A percentile compares a stretch with the other conserved stretches of the same genome.
Conservation (phyloP, 92 coral and sea anemone genomes). For the Epizoanthus stellaris region DNA sequence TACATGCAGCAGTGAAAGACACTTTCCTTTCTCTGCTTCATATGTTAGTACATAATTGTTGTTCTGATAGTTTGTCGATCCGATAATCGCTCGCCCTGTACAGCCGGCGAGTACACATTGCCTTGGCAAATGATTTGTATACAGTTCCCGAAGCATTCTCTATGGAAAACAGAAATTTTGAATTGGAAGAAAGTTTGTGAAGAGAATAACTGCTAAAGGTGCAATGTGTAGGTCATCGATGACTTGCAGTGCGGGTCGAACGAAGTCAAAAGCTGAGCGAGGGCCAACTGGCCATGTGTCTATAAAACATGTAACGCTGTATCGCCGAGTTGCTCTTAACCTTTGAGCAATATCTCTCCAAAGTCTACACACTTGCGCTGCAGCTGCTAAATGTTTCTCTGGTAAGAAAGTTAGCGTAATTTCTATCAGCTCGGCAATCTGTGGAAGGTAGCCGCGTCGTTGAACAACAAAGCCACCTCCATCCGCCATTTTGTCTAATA, state of each 20-base stretch:
- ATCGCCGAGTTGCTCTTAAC: conserved; percentile 66
- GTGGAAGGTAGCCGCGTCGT: not conserved
- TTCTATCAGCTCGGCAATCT: conserved; percentile 67
- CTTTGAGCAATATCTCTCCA: conserved; percentile 73
- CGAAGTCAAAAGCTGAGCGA: conserved; percentile 34
- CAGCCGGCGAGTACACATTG: conserved; percentile 64
- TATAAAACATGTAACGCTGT: conserved; percentile 42
- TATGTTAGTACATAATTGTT: conserved; percentile 21
- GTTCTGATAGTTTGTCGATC: conserved; percentile 20
- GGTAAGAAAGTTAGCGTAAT: conserved; percentile 65
- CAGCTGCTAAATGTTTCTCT: conserved; percentile 64
- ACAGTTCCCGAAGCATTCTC: conserved; percentile 44
- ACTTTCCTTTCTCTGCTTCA: conserved; percentile 29
- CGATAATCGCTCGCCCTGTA: conserved; percentile 59
- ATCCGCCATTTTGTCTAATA: conserved; percentile 19
- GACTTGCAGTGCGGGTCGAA: not conserved
- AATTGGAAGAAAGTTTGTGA: conserved; percentile 47
- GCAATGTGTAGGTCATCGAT: conserved; percentile 24
- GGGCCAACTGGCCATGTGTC: not conserved
- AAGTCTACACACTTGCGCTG: conserved; percentile 73
- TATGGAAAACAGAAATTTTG: conserved; percentile 20
- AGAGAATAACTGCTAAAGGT: conserved; percentile 61
- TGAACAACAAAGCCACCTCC: not conserved
- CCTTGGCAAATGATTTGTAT: conserved; percentile 48
- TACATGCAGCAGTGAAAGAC: conserved; percentile 63